Evolutionary conservation across 1,140 invertebrate species (phyloP), one percentile per base, ranked within the genome.

Genomic region (Trigoniulus corallinus): DNA sequence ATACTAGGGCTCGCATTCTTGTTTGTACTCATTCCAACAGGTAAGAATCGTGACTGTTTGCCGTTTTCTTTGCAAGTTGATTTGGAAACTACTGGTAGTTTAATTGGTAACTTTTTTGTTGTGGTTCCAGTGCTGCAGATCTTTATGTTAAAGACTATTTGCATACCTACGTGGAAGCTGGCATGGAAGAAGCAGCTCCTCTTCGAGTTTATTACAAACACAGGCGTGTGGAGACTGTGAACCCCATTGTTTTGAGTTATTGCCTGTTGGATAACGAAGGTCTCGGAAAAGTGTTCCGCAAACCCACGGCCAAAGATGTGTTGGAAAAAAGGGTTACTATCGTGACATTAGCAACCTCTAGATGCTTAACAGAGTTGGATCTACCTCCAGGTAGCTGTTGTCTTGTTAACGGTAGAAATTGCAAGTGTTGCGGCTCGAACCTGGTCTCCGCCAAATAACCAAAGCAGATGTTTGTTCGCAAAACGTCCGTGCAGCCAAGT

Each of bases 11-110:
- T 1, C 73, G 79, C 57, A 79, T 92, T 21, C 69, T 91, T 27
- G 80, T 92, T 18, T 91, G 87, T 62, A 91, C 87, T 0, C 84
- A 89, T 67, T 88, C 84, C 20, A 88, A 91, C 65, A 86, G 82
- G 71, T 72, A 58, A 7, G 29, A 34, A 7, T 34, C 29, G 29
- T 34, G 29, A 7, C 7, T 34, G 7, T 7, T 34, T 20, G 18
- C n/a, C 47, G 34, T 24, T 42, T 43, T 20, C 3, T 15, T 18
- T 26, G n/a, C n/a, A n/a, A n/a, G n/a, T n/a, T n/a, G 12, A 52
- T 46, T 10, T 50, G 15, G 12, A 29, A 34, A 34, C 7, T 7
- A 34, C 29, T 34, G 7, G 15, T 34, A 7, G 15, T 7, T 27
- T 53, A 20, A 20, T 50, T 53, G 2, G 7, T 54, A 24, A 42